Base-by-base conservation (phyloP, 2,797 vertebrate species). In the Amblyopsis hoosieri region DNA sequence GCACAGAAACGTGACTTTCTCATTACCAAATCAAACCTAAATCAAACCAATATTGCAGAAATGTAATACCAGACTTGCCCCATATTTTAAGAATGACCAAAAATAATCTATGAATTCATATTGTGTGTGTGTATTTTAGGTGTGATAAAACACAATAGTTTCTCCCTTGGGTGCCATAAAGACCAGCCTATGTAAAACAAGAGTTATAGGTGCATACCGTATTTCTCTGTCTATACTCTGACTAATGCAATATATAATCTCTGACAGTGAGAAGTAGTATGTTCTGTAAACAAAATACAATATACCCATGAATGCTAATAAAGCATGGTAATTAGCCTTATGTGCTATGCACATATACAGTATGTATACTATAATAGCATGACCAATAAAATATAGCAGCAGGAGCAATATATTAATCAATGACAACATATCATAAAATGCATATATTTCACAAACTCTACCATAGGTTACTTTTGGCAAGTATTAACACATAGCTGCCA, bases 161-260 rank as follows among this genome's bases (percentile, higher is more conserved):
- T 60, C 33, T 14, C 72, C 3, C 53, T n/a, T 56, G 33, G 60
- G 17, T 72, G 23, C 11, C 45, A 58, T 69, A 66, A 62, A 62
- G 67, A 23, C 13, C 60, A 74, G 71, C 37, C 45, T 23, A 54
- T 23, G 10, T 74, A 60, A 51, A 84, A 54, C 29, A 8, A 23
- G 47, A 11, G 17, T 31, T 62, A 58, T 49, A 70, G 48, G 29
- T 66, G 67, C 37, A 42, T 1, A 72, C 60, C 49, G 49, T 62
- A 52, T 62, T 76, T 81, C 58, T 67, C 53, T 62, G 55, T 15
- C 67, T 63, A 79, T 57, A 52, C 13, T 31, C 61, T 77, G 80
- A 74, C 64, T 46, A 62, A 62, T 62, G 74, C 68, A 85, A 61
- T 79, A 81, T 71, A 65, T 83, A 79, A 81, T 60, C 53, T 77